Evolutionary conservation across 2,888 invertebrate genomes (phyloP).

Genomic region (Dasysyrphus tricinctus): DNA sequence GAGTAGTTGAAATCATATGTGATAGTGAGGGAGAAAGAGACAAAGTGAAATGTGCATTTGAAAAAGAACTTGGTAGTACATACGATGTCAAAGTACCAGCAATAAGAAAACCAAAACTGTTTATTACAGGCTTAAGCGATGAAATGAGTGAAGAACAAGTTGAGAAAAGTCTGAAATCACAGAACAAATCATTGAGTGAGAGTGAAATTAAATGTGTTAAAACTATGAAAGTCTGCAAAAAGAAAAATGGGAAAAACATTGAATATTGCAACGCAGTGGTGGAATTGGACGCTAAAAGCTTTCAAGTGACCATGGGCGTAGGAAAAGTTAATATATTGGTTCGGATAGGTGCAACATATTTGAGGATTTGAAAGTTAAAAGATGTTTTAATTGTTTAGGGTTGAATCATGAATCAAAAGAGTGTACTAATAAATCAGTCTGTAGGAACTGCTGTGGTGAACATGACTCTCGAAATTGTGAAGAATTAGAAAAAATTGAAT

Average conservation of each 20-base stretch:
- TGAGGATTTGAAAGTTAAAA: constrained; percentile 28
- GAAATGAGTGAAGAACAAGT: no score
- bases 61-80: no score
- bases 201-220: no score
- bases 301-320: neutral
- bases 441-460: constrained; percentile 43
- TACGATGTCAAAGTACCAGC: no score
- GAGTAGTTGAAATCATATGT: no score
- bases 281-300: neutral
- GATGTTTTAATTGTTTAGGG: constrained; percentile 48
- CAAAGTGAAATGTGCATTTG: no score
- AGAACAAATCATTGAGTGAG: neutral
- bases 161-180: no score
- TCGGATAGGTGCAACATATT: constrained; percentile 14
- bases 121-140: no score
- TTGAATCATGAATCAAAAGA: constrained; percentile 45
- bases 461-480: no score
- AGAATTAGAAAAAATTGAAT: constrained; percentile 29
- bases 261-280: constrained; percentile 2
- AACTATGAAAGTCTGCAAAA: neutral
- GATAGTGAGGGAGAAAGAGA: no score
- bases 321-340: no score
- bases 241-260: neutral
- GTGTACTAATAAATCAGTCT: constrained; percentile 45
- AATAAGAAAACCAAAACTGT: no score